phyloP scores from a whole-genome alignment of 2,888 invertebrate species.

The Lithophane leautieri region DNA sequence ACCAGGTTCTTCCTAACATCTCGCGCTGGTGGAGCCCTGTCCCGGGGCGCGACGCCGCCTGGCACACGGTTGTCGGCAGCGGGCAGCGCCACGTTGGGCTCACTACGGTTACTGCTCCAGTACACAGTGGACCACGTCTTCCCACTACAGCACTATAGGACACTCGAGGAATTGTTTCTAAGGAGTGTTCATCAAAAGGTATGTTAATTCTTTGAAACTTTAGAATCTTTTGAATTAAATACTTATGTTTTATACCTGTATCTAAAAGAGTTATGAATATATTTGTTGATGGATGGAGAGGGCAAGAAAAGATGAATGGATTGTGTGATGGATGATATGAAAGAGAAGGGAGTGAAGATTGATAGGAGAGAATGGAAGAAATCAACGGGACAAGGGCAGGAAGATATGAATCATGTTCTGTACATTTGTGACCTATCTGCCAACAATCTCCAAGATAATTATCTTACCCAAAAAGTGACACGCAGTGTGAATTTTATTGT shows the following conservation, averaged over 20 bases:
- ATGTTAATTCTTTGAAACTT: slow-evolving; percentile 27
- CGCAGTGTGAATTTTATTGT: neutral
- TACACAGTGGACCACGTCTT: slow-evolving; percentile 98
- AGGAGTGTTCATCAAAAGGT: slow-evolving; percentile 93
- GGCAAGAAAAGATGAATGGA: too few relatives aligned
- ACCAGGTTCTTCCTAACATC: slow-evolving; percentile 92
- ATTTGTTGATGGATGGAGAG: too few relatives aligned
- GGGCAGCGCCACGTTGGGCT: slow-evolving; percentile 92
- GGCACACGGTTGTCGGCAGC: slow-evolving; percentile 92
- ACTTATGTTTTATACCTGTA: neutral
- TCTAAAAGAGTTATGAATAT: too few relatives aligned
- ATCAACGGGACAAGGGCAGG: too few relatives aligned
- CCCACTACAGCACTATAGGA: slow-evolving; percentile 94
- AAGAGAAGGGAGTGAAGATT: too few relatives aligned
- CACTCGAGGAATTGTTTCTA: slow-evolving; percentile 94
- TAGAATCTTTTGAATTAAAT: neutral
- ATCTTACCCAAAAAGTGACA: neutral
- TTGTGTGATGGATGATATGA: too few relatives aligned
- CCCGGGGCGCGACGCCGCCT: slow-evolving; percentile 94
- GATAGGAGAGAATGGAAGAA: too few relatives aligned
- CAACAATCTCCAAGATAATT: neutral
- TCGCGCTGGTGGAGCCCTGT: slow-evolving; percentile 91
- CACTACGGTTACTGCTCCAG: slow-evolving; percentile 95
- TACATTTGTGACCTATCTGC: neutral
- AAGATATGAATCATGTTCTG: too few relatives aligned